Evolutionary conservation across 2,888 invertebrate species (phyloP), one percentile per base, ranked within the genome.

Genomic region (Apotomis betuletana): DNA sequence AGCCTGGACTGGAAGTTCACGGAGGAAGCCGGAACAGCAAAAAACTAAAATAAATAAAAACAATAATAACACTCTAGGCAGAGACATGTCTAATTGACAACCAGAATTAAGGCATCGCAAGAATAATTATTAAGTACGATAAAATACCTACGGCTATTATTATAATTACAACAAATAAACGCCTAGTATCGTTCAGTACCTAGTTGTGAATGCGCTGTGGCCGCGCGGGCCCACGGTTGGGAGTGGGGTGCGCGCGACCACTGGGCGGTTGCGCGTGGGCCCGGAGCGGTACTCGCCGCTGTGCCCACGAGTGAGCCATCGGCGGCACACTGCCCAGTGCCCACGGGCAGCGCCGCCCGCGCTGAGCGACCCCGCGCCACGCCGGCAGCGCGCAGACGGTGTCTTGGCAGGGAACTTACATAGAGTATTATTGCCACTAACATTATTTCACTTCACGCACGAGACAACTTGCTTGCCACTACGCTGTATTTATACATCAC

Each of bases 41-140:
- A 89, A 88, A 87, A 88, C 81, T 85, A 87, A 88, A 91, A 88
- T 88, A 91, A 92, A 91, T 89, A 88, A 91, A 91, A 91, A 93
- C 89, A 92, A 92, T 88, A 86, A 92, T 92, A 93, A 93, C 91
- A 92, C 89, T 90, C 90, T 92, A 93, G 91, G 91, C 92, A 93
- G 91, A 90, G 87, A 92, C 90, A 85, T 92, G 93, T 94, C 93
- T 93, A 94, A 94, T 93, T 93, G 94, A 94, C 94, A 94, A 94
- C 94, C 94, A 92, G 93, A 94, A 92, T 93, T 93, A 94, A 94
- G 94, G 94, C 94, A 94, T 94, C 92, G 92, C 92, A 94, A 94
- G 92, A 93, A 94, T 90, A 93, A 93, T 91, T 91, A 92, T 93
- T 94, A 94, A 94, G 94, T 94, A 94, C 94, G 91, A 90, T 88